A percentile compares a stretch with the other conserved stretches of the same genome.
Conservation (phyloP, 2,113 vertebrate genomes). For the Neodon shergylaensis region DNA sequence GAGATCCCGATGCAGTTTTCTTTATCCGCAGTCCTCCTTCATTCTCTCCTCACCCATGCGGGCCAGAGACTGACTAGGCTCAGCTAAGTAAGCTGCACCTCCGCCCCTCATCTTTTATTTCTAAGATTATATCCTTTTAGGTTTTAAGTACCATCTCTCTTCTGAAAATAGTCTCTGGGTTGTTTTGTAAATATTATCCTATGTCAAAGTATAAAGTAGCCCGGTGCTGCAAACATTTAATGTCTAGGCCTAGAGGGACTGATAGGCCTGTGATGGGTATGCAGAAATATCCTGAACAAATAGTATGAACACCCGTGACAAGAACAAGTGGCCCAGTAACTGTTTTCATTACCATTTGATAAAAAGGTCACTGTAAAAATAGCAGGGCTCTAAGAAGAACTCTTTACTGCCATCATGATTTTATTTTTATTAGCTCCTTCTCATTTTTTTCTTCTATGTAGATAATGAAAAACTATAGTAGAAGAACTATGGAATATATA, state of each 20-base stretch:
- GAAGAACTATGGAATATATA: neutral
- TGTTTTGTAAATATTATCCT: neutral
- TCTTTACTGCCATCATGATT: constrained; percentile 9
- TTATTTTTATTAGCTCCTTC: constrained; percentile 44
- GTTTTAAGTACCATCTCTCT: neutral
- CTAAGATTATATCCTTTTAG: neutral
- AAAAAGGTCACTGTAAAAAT: constrained; percentile 52
- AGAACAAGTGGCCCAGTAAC: neutral
- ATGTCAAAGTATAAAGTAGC: neutral
- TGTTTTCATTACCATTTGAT: constrained; percentile 17
- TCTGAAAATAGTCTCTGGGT: neutral
- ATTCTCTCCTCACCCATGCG: neutral
- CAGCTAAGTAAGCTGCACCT: neutral
- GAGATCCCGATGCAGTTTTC: neutral
- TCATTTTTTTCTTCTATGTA: too few species aligned
- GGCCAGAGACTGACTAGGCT: neutral
- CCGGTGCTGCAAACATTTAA: neutral
- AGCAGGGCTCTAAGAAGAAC: constrained; percentile 29
- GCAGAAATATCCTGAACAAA: neutral
- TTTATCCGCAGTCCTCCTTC: neutral
- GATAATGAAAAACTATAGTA: neutral
- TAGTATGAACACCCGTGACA: constrained; percentile 39
- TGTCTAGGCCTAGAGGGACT: constrained; percentile 11
- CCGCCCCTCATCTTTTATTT: neutral
- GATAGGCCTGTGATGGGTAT: neutral